Conservation (phyloP, 2,797 vertebrate species). For the Nyctibius grandis region DNA sequence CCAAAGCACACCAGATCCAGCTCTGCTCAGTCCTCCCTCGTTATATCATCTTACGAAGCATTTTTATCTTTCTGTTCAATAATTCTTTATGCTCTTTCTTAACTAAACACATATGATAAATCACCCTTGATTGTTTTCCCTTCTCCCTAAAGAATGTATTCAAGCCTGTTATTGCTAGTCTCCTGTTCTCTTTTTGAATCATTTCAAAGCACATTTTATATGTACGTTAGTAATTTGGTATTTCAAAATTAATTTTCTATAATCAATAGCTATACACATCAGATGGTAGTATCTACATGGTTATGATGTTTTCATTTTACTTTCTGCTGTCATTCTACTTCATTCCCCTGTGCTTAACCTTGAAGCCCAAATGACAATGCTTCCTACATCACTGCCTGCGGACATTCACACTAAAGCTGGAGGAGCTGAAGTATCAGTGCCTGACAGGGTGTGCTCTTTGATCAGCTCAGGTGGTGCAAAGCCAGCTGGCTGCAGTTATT, state of each 20-base stretch:
- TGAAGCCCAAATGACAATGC: constrained; percentile 45
- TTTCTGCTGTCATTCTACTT: constrained; percentile 19
- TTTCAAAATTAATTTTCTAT: background rate
- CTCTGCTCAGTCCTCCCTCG: background rate
- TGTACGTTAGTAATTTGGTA: background rate
- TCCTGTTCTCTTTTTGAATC: background rate
- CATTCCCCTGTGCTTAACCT: constrained; percentile 57
- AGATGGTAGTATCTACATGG: background rate
- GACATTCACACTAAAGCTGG: constrained; percentile 32
- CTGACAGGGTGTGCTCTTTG: constrained; percentile 62
- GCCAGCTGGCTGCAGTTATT: constrained; percentile 70
- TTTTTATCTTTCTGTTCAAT: background rate
- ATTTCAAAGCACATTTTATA: background rate
- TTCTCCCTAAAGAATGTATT: background rate
- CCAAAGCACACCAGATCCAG: background rate
- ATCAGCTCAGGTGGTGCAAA: constrained; percentile 68
- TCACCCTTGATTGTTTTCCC: background rate
- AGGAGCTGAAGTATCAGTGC: constrained; percentile 23
- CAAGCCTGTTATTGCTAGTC: background rate
- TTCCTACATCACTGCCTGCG: constrained; percentile 42
- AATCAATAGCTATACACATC: background rate
- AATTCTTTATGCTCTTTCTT: background rate
- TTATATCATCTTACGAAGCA: background rate
- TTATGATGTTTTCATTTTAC: background rate
- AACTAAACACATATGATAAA: background rate